Evolutionary conservation across 2,113 vertebrate species (phyloP).

Genomic region (Marmota flaviventris): DNA sequence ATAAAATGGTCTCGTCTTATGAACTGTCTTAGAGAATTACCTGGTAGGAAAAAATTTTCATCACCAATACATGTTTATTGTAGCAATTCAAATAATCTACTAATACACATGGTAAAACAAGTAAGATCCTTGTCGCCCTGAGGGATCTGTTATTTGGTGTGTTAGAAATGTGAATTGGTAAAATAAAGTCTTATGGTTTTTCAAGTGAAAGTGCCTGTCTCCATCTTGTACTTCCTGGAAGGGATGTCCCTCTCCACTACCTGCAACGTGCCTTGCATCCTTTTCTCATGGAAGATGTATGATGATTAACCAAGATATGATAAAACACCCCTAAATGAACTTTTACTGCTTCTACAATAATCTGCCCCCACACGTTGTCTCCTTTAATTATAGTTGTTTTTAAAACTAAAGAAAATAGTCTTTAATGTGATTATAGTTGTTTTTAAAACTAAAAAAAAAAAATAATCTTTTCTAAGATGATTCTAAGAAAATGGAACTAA

Average conservation of each 20-base stretch:
- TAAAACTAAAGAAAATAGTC: too few relatives aligned
- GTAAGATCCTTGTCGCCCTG: neutral
- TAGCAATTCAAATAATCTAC: neutral
- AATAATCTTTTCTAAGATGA: neutral
- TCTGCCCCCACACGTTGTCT: neutral
- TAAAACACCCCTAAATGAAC: neutral
- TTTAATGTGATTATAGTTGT: neutral
- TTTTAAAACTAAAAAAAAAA: too few relatives aligned
- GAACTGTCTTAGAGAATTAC: slow-evolving; percentile 44
- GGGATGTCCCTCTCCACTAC: fast-evolving
- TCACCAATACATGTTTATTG: slow-evolving; percentile 44
- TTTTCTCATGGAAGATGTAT: neutral
- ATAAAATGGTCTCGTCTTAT: slow-evolving; percentile 30
- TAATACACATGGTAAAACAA: slow-evolving; percentile 22
- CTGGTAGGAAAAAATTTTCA: slow-evolving; percentile 43
- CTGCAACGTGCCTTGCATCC: neutral
- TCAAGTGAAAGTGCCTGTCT: neutral
- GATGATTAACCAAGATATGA: neutral
- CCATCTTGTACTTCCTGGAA: neutral
- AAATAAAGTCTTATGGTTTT: slow-evolving; percentile 54
- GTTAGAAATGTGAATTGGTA: neutral
- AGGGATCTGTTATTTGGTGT: slow-evolving; percentile 3
- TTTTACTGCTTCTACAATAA: neutral
- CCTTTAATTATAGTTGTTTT: neutral
- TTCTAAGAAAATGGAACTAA: slow-evolving; percentile 33